Base-by-base conservation (phyloP, 2,797 vertebrate species). In the Semaprochilodus insignis region DNA sequence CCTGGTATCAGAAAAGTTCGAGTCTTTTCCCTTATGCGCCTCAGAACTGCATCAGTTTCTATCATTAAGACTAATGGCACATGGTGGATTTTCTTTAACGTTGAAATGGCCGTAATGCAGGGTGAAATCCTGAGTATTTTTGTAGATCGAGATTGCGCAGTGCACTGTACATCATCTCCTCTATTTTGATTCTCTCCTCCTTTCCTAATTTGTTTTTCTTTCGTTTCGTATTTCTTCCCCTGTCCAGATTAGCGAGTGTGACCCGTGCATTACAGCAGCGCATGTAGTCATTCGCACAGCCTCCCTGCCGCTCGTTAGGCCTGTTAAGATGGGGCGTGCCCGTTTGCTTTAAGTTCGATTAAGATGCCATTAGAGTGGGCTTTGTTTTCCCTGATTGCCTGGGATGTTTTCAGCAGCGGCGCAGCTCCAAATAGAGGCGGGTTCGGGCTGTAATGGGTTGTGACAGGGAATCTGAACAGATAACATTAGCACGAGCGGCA, bases 381-480 rank as follows among this genome's bases (percentile, higher is more conserved):
- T 92, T 91, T 92, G 91, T 93, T 92, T 93, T 91, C 86, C 85
- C 10, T 90, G 89, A 92, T 91, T 88, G 89, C 88, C 85, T 91
- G 88, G 88, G 90, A 92, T 92, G 93, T 93, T 92, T 90, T 86
- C 90, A 90, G 91, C 90, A 87, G 90, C 89, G 85, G 86, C 90
- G 81, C 74, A 21, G 88, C 88, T 90, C 83, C 89, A 85, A 90
- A 91, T 85, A 87, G 90, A 91, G 86, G 89, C 89, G 88, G 86
- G 79, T 78, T 74, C 88, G 87, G 89, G 87, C 91, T 88, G 85
- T 93, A 94, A 93, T 94, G 81, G 89, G 81, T 91, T 93, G 90
- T 94, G 94, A 94, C 92, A 93, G 92, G 92, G 93, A 93, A 94
- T 94, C 93, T 91, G 93, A 95, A 94, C 92, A 91, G 92, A 94